Conservation (phyloP, 1,140 invertebrate genomes). For the Drosophila carrolli region DNA sequence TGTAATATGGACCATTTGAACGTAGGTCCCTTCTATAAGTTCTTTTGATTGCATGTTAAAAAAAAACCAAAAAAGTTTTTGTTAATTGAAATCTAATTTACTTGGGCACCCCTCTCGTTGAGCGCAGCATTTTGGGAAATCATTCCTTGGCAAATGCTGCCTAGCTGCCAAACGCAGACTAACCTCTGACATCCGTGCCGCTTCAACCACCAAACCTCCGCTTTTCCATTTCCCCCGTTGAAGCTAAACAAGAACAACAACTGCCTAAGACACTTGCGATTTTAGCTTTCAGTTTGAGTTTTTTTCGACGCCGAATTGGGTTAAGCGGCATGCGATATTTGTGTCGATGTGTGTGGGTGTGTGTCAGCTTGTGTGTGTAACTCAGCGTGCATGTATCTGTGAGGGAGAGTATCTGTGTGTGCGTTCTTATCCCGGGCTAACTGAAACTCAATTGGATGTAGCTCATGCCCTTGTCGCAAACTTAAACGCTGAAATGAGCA, state of each 20-base stretch:
- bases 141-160: conserved; percentile 59
- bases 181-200: conserved; percentile 12
- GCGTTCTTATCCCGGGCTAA: conserved; percentile 62
- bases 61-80: no score
- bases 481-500: conserved; percentile 80
- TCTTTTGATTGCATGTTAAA: no score
- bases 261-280: conserved; percentile 71
- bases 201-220: conserved; percentile 2
- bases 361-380: conserved; percentile 10
- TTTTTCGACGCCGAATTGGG: conserved; percentile 64
- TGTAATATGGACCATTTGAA: no score
- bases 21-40: no score
- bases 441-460: conserved; percentile 78
- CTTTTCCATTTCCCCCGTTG: neutral
- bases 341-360: conserved; percentile 6
- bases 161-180: conserved; percentile 62
- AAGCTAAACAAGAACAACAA: conserved; percentile 51
- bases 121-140: conserved; percentile 56
- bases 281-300: conserved; percentile 48
- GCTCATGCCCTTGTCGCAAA: conserved; percentile 71
- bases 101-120: conserved; percentile 43
- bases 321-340: conserved; percentile 67
- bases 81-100: conserved; percentile 11
- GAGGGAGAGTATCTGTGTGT: conserved; percentile 21
- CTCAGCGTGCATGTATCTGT: conserved; percentile 7